Evolutionary conservation across 2,888 invertebrate species (phyloP), one percentile per base, ranked within the genome.

Genomic region (Tortricodes alternella): DNA sequence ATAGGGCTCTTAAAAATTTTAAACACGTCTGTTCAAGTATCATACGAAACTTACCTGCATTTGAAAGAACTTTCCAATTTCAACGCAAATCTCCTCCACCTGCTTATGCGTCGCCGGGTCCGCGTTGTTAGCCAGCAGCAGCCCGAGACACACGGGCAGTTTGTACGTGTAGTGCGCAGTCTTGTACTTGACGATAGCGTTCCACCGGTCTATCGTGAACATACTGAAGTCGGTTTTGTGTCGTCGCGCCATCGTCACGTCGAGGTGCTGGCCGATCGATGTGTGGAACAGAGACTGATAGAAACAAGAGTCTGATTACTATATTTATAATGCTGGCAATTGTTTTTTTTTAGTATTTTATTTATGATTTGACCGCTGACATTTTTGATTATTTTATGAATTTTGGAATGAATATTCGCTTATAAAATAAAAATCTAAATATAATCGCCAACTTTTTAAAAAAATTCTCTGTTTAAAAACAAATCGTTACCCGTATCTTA

Each of bases 31-130:
- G 9, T 3, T n/a, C 27, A 27, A 27, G 27, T 27, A 27, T n/a
- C n/a, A n/a, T n/a, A n/a, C n/a, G n/a, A 29, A 9, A 61, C 83
- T 83, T 71, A 94, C 96, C 92, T 97, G 96, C 34, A 97, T 95
- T 92, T 99, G 99, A 79, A 95, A 98, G 64, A 97, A 95, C 64
- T 95, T 94, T 13, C 99, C 99, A 92, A 99, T 95, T 82, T 97
- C 94, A 39, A 96, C 77, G 5, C 97, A 89, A 62, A 98, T 95
- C 0, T 93, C 93, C 77, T 95, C 94, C 0, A 96, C 94, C 74
- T 94, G 94, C 6, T 93, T 87, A 71, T 95, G 95, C 58, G 93
- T 91, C 66, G 94, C 93, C 9, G 91, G 87, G 75, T 97, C 95
- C 21, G 78, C 73, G 48, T 92, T 92, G 82, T 94, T 93, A 61